Conservation (phyloP, 2,888 invertebrate species). For the Spodoptera picta region DNA sequence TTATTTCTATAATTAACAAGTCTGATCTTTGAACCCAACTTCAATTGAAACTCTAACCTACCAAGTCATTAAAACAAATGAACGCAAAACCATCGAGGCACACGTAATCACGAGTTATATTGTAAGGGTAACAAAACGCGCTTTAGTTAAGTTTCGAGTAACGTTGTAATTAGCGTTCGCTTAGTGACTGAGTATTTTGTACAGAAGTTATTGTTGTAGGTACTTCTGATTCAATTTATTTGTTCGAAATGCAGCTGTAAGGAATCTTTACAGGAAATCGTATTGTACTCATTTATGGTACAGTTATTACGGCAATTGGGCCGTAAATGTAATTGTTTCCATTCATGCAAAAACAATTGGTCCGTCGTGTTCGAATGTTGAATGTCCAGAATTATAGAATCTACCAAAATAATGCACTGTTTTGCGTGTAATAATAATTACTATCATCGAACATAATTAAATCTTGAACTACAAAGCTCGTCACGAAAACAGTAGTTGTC, state of each 20-base stretch:
- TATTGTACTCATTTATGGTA: too few species aligned
- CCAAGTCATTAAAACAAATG: conserved; percentile 59
- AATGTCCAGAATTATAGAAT: too few species aligned
- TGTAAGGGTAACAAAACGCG: conserved; percentile 53
- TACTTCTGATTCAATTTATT: conserved; percentile 9
- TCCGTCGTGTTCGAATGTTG: too few species aligned
- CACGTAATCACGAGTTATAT: conserved; percentile 55
- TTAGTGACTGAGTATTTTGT: conserved; percentile 46
- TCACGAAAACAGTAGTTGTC: conserved; percentile 5
- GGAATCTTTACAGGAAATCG: too few species aligned
- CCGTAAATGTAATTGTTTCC: too few species aligned
- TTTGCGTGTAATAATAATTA: too few species aligned
- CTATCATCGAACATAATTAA: too few species aligned
- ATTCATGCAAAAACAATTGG: too few species aligned
- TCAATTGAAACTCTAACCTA: conserved; percentile 50
- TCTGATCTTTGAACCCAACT: conserved; percentile 47
- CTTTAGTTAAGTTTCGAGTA: conserved; percentile 50
- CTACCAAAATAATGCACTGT: too few species aligned
- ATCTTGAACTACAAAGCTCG: neutral
- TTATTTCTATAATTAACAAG: conserved; percentile 44
- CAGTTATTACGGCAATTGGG: too few species aligned
- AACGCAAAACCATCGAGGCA: conserved; percentile 53
- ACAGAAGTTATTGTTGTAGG: conserved; percentile 33
- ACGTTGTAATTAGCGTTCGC: conserved; percentile 56
- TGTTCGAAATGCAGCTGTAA: conserved; percentile 1